phyloP scores from a whole-genome alignment of 1,140 invertebrate genomes.

The Pseudachorutes palmiensis region DNA sequence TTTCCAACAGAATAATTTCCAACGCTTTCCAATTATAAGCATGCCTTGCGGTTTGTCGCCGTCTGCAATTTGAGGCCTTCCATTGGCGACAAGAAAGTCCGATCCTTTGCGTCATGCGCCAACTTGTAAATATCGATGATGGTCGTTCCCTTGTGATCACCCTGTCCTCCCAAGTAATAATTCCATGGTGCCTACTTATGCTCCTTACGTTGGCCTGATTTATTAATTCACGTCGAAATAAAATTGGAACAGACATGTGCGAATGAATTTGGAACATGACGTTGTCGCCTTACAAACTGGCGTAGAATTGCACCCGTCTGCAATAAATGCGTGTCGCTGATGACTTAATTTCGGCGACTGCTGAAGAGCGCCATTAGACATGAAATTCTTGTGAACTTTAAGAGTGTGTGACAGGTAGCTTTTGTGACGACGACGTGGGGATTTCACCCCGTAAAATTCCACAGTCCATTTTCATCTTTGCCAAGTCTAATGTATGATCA shows the following conservation, averaged over 20 bases:
- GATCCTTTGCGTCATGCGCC: background rate
- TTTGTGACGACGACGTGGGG: too few relatives aligned
- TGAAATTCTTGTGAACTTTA: too few relatives aligned
- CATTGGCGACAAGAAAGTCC: conserved; percentile 1
- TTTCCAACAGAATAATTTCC: background rate
- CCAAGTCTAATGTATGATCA: too few relatives aligned
- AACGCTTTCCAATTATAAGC: background rate
- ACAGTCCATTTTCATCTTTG: too few relatives aligned
- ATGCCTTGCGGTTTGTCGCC: background rate
- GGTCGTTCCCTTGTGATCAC: background rate
- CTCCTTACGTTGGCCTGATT: background rate
- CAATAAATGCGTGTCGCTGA: background rate
- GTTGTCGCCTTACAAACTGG: background rate
- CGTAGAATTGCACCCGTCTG: background rate
- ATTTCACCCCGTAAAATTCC: too few relatives aligned
- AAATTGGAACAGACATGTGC: background rate
- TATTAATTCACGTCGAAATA: background rate
- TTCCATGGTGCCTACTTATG: background rate
- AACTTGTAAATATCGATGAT: background rate
- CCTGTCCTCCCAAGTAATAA: background rate
- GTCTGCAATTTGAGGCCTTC: background rate
- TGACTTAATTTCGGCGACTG: too few relatives aligned
- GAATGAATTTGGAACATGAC: conserved; percentile 1
- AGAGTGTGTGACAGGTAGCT: too few relatives aligned
- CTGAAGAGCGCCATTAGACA: too few relatives aligned